Evolutionary conservation across 2,113 vertebrate genomes (phyloP).

Genomic region (Rhinolophus ferrumequinum): DNA sequence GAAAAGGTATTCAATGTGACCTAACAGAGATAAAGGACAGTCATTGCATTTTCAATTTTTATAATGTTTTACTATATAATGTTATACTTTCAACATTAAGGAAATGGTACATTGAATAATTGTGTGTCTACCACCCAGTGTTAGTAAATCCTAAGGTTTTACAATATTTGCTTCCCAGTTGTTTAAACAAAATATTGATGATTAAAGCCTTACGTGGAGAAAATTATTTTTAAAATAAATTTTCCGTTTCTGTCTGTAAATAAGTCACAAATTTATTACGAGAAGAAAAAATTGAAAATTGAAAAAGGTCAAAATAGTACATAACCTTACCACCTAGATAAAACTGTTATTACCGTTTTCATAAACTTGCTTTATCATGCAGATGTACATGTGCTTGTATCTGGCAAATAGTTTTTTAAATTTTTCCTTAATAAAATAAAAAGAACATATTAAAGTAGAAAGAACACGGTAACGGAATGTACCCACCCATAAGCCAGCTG

Average conservation of each 20-base stretch:
- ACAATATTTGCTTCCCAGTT: not conserved
- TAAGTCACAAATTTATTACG: not conserved
- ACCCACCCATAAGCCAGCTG: not conserved
- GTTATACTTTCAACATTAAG: not conserved
- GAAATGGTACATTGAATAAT: not conserved
- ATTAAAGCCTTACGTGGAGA: not conserved
- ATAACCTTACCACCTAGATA: not conserved
- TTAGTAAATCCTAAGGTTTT: not conserved
- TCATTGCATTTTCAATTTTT: not conserved
- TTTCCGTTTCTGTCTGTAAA: not conserved
- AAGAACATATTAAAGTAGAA: not conserved
- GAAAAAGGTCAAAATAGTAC: not conserved
- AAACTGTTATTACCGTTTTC: not conserved
- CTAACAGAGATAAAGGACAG: not conserved
- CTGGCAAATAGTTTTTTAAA: not conserved
- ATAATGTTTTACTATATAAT: not conserved
- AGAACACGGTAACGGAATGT: not conserved
- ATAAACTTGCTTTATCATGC: not conserved
- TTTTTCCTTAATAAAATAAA: no score
- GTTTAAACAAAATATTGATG: not conserved
- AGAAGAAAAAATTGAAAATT: not conserved
- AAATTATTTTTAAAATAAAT: not conserved
- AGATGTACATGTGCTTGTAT: not conserved
- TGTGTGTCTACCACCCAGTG: not conserved
- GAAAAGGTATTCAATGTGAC: not conserved